These are phyloP conservation scores for Stenchaetothrips biformis DNA, from an alignment of 2,888 invertebrate species.

Conservation along the genomic window DNA sequence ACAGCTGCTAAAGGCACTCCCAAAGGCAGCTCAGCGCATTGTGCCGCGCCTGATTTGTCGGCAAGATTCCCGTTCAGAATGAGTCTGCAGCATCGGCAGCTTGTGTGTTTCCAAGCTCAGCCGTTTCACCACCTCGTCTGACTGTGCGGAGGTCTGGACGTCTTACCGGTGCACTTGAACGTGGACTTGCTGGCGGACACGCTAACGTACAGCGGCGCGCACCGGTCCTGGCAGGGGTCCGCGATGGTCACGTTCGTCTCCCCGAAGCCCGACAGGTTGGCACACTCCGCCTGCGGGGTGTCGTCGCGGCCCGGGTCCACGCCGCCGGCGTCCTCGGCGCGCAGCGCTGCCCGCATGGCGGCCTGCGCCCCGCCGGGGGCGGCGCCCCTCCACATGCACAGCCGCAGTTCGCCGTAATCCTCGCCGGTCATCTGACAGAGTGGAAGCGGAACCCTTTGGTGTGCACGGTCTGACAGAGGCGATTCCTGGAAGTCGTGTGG, in stretches of 20 bases:
- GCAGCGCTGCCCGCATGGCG: not conserved
- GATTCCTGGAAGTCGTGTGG: no score
- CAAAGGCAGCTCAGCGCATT: no score
- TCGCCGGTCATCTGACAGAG: not conserved
- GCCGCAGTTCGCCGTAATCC: conserved; percentile 10
- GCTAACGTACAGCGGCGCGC: conserved; percentile 51
- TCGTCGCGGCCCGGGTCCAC: not conserved
- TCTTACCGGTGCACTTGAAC: conserved; percentile 57
- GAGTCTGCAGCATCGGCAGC: no score
- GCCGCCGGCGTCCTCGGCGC: not conserved
- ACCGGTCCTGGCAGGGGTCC: conserved; percentile 50
- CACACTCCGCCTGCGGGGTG: conserved; percentile 48
- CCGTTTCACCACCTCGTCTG: no score
- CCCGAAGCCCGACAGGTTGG: conserved; percentile 48
- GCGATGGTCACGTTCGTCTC: conserved; percentile 50
- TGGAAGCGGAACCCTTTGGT: no score
- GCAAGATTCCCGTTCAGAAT: no score
- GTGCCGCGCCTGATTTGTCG: no score
- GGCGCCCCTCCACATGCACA: conserved; percentile 5
- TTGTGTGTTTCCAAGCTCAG: no score
- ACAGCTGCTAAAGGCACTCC: no score
- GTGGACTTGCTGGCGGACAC: conserved; percentile 49
- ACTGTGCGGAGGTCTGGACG: no score
- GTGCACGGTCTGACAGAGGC: no score
- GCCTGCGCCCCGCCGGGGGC: not conserved